Evolutionary conservation across 92 coral and sea anemone species (phyloP).

Genomic region (Parazoanthus darwini): DNA sequence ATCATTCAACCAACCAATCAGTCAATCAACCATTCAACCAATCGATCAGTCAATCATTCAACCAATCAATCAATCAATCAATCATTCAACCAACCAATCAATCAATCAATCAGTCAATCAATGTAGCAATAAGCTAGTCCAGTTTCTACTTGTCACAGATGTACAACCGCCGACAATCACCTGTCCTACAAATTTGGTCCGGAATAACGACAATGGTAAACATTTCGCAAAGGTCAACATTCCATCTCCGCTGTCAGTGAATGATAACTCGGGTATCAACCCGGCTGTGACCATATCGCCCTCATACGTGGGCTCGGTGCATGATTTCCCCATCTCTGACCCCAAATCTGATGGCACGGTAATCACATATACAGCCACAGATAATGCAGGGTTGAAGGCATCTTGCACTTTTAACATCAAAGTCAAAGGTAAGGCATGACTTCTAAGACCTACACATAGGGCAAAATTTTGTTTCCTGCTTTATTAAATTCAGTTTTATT

Average conservation of each 20-base stretch:
- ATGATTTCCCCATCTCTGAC: constrained; percentile 54
- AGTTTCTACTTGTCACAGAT: constrained; percentile 37
- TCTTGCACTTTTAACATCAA: constrained; percentile 65
- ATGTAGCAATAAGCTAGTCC: too few relatives aligned
- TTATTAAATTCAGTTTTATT: too few relatives aligned
- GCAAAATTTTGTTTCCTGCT: too few relatives aligned
- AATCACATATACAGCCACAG: constrained; percentile 67
- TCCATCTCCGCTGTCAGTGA: constrained; percentile 49
- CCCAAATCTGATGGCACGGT: constrained; percentile 46
- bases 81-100: too few relatives aligned
- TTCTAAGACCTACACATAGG: neutral
- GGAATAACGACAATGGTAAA: constrained; percentile 58
- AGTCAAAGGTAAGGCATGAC: constrained; percentile 62
- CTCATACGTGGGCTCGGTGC: constrained; percentile 39
- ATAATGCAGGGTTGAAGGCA: constrained; percentile 54
- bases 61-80: too few relatives aligned
- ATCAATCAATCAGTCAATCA: neutral
- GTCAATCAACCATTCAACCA: too few relatives aligned
- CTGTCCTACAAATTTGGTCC: constrained; percentile 51
- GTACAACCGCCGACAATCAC: constrained; percentile 60
- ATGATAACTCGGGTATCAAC: constrained; percentile 70
- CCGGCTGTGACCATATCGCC: constrained; percentile 63
- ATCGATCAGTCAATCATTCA: too few relatives aligned
- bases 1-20: too few relatives aligned
- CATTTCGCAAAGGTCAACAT: constrained; percentile 55